A percentile compares a stretch with the other conserved stretches of the same genome.
These are phyloP conservation scores for Dicroscelio sp. DNA, from an alignment of 2,888 invertebrate species.

Conservation along the genomic window DNA sequence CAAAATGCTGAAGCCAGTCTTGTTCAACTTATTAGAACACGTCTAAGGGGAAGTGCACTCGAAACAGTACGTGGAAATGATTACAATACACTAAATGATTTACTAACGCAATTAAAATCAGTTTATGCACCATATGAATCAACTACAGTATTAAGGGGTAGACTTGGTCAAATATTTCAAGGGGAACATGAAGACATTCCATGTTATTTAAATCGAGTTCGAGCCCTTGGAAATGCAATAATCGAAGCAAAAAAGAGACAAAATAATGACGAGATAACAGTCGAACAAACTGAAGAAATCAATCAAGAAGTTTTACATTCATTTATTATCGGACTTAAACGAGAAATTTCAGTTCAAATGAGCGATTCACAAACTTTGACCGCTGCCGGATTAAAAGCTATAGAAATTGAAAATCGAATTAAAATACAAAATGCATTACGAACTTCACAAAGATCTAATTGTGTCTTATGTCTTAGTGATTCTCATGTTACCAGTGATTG, in stretches of 20 bases:
- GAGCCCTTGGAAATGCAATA: not conserved
- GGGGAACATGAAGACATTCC: not conserved
- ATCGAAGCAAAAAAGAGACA: not conserved
- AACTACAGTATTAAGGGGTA: not conserved
- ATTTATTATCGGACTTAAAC: not conserved
- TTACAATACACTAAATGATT: not conserved
- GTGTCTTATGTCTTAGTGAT: too few species aligned
- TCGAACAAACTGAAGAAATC: constrained; percentile 3
- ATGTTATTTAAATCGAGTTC: not conserved
- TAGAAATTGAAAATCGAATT: not conserved
- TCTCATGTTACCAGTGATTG: not conserved
- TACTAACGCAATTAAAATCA: not conserved
- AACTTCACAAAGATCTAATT: too few species aligned
- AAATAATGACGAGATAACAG: not conserved
- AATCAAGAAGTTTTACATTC: constrained; percentile 12
- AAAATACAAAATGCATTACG: not conserved
- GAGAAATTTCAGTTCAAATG: not conserved
- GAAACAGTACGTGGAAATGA: not conserved
- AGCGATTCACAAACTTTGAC: not conserved
- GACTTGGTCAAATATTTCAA: not conserved
- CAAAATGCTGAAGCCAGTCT: not conserved
- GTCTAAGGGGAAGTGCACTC: not conserved
- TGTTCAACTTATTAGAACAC: not conserved
- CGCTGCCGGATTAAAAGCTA: not conserved
- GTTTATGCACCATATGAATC: constrained; percentile 29